Evolutionary conservation across 2,888 invertebrate species (phyloP).

Genomic region (Tineola bisselliella): DNA sequence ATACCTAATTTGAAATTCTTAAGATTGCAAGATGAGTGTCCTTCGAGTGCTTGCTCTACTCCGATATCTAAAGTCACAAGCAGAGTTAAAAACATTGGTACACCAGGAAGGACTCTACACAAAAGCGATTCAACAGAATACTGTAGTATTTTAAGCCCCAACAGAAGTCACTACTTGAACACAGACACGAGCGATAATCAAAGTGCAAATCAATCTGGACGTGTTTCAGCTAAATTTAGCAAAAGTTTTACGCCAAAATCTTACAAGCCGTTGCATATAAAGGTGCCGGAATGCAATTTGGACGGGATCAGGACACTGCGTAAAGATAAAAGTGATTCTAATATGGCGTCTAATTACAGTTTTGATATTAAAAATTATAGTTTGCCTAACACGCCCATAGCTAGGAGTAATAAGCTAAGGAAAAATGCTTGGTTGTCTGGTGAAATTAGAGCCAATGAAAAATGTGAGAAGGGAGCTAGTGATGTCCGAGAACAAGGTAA

Average conservation of each 20-base stretch:
- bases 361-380: constrained; percentile 60
- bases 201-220: constrained; percentile 30
- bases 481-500: background rate
- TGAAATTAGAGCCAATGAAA: constrained; percentile 23
- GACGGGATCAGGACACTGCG: constrained; percentile 45
- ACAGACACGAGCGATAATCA: constrained; percentile 32
- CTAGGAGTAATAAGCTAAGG: constrained; percentile 62
- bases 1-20: background rate
- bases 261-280: constrained; percentile 56
- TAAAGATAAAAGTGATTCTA: constrained; percentile 30
- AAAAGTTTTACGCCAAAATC: constrained; percentile 58
- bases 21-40: constrained; percentile 33
- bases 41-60: constrained; percentile 51
- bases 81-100: constrained; percentile 41
- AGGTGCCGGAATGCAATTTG: constrained; percentile 46
- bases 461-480: background rate
- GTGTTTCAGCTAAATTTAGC: constrained; percentile 41
- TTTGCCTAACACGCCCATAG: constrained; percentile 63
- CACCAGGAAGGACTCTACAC: constrained; percentile 40
- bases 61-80: constrained; percentile 45
- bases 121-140: constrained; percentile 62
- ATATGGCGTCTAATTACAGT: constrained; percentile 42
- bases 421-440: constrained; percentile 66
- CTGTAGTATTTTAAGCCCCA: constrained; percentile 54
- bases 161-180: constrained; percentile 29